These are phyloP conservation scores for Pungitius pungitius DNA, from an alignment of 2,113 vertebrate genomes.

Conservation along the genomic window DNA sequence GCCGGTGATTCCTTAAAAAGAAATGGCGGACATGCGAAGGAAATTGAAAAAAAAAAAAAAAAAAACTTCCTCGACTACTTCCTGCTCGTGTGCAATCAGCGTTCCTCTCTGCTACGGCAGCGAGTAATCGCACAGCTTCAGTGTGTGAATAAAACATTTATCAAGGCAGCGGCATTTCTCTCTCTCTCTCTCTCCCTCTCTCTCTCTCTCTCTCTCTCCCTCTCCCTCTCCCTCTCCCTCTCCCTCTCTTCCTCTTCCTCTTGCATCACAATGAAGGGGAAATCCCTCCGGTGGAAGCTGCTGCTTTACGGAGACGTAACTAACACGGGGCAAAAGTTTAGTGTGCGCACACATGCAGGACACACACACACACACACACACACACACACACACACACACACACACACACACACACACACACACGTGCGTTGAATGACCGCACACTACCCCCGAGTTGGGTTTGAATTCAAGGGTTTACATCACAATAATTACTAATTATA, in stretches of 20 bases:
- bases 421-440: no score
- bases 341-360: neutral
- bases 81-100: slow-evolving; percentile 37
- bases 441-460: neutral
- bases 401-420: no score
- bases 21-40: neutral
- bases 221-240: slow-evolving; percentile 31
- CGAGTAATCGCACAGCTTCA: slow-evolving; percentile 60
- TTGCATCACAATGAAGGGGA: slow-evolving; percentile 66
- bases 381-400: neutral
- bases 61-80: neutral
- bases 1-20: no score
- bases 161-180: slow-evolving; percentile 49
- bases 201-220: no score
- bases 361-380: neutral
- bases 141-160: slow-evolving; percentile 71
- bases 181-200: slow-evolving; percentile 25
- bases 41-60: neutral
- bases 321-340: slow-evolving; percentile 62
- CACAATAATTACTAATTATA: no score
- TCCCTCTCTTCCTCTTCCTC: no score
- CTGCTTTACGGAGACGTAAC: slow-evolving; percentile 50
- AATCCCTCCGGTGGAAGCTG: slow-evolving; percentile 61
- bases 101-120: slow-evolving; percentile 33
- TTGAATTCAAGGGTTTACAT: no score